Conservation (phyloP, 2,888 invertebrate species). For the Patella pellucida region DNA sequence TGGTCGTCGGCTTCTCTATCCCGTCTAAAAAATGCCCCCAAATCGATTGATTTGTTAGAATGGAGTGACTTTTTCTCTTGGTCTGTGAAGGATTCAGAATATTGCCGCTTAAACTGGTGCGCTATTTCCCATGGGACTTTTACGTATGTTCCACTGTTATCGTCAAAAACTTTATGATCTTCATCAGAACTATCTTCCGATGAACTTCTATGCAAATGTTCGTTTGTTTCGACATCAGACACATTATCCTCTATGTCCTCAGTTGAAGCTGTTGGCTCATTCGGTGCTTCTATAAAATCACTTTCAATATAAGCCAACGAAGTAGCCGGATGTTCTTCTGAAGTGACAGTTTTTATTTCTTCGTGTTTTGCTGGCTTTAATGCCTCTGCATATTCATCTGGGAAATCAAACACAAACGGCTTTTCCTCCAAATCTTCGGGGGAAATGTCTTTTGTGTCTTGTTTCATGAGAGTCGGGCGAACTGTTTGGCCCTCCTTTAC, state of each 20-base stretch:
- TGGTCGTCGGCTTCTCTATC: conserved; percentile 30
- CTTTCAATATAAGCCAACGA: neutral
- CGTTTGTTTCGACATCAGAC: conserved; percentile 19
- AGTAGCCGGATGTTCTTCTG: neutral
- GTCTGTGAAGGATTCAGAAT: conserved; percentile 57
- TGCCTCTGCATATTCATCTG: conserved; percentile 37
- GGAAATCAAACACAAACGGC: conserved; percentile 50
- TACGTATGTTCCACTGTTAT: conserved; percentile 51
- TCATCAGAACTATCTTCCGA: conserved; percentile 48
- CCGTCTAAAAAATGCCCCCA: conserved; percentile 58
- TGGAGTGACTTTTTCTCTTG: conserved; percentile 48
- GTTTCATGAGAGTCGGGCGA: conserved; percentile 24
- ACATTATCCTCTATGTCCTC: conserved; percentile 9
- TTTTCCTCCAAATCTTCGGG: conserved; percentile 60
- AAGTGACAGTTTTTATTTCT: neutral
- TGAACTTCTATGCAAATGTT: conserved; percentile 16
- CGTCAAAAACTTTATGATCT: conserved; percentile 62
- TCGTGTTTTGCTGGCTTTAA: neutral
- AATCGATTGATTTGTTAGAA: conserved; percentile 53
- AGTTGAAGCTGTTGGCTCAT: conserved; percentile 5
- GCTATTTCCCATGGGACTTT: conserved; percentile 61
- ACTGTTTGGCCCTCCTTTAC: neutral
- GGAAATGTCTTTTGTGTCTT: conserved; percentile 52
- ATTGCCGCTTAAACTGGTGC: conserved; percentile 60
- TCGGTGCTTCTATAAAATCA: neutral